Percentiles rank a stretch among this genome's conserved stretches.
These are phyloP conservation scores for Myotis yumanensis DNA, from an alignment of 2,113 vertebrate species.

Conservation along the genomic window DNA sequence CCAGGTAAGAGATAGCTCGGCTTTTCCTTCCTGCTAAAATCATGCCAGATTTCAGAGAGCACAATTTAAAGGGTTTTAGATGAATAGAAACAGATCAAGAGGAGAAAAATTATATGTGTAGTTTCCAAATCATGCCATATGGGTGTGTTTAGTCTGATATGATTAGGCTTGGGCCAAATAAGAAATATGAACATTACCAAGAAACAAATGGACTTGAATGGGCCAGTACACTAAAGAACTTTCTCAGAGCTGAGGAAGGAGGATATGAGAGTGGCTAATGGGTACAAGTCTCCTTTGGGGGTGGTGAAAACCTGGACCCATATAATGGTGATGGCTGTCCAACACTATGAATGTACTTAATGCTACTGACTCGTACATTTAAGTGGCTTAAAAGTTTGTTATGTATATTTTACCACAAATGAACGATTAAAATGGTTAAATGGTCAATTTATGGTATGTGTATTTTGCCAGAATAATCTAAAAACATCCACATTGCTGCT, in stretches of 20 bases:
- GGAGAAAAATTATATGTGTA: not conserved
- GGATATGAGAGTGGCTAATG: not conserved
- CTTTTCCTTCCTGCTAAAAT: not conserved
- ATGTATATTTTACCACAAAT: not conserved
- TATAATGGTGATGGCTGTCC: accelerated
- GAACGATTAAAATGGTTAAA: not conserved
- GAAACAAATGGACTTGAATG: not conserved
- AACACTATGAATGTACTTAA: not conserved
- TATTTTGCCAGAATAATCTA: not conserved
- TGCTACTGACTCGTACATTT: not conserved
- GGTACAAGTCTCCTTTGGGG: not conserved
- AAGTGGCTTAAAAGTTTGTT: not conserved
- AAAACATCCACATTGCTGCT: not conserved
- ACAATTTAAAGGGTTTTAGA: not conserved
- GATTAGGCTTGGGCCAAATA: not conserved
- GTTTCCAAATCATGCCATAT: not conserved
- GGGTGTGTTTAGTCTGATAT: not conserved
- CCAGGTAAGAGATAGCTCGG: not conserved
- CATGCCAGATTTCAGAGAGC: not conserved
- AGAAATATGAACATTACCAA: not conserved
- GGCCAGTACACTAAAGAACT: not conserved
- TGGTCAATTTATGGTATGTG: not conserved
- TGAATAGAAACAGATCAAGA: constrained; percentile 16
- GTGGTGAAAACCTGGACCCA: not conserved
- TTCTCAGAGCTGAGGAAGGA: not conserved